Evolutionary conservation across 2,113 vertebrate species (phyloP), one percentile per base, ranked within the genome.

Genomic region (Vanacampus margaritifer): DNA sequence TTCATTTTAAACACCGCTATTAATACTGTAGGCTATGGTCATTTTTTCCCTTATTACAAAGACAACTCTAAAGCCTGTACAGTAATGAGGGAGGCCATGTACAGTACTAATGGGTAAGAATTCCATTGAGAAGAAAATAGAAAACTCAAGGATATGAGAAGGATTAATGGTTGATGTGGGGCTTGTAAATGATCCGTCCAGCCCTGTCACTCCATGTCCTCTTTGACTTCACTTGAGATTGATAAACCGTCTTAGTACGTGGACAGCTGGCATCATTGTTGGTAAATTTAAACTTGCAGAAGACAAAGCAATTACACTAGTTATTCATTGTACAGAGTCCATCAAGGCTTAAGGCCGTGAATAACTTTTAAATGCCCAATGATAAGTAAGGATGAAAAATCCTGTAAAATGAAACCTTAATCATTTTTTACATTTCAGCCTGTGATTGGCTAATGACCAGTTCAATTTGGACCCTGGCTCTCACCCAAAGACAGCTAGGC

Each of bases 111-210:
- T 87, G 86, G 82, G 76, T 78, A 73, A 82, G 81, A 78, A 84
- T 83, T 86, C 81, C 84, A 86, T 89, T 87, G 87, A 73, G 68
- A 71, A 24, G 48, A 85, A 85, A 86, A 86, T 81, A 87, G 70
- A 69, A 78, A 86, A 84, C 74, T 83, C 74, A 73, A 86, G 85
- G 88, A 89, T 75, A 83, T 79, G 79, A 79, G 78, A 74, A 71
- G 87, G 78, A 80, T 81, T 86, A 88, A 88, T 63, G 83, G 79
- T 81, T 86, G 79, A 87, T 90, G 88, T 87, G 86, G 87, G 78
- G 79, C 71, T 75, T 82, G 64, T 88, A 86, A 90, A 87, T 88
- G 84, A 87, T 79, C 64, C 41, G 64, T 43, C 67, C 73, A 48
- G 46, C 70, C 67, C 50, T 64, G 65, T 73, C 68, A 65, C 70